phyloP scores from a whole-genome alignment of 2,888 invertebrate genomes.

The Branchipolynoe longqiensis region DNA sequence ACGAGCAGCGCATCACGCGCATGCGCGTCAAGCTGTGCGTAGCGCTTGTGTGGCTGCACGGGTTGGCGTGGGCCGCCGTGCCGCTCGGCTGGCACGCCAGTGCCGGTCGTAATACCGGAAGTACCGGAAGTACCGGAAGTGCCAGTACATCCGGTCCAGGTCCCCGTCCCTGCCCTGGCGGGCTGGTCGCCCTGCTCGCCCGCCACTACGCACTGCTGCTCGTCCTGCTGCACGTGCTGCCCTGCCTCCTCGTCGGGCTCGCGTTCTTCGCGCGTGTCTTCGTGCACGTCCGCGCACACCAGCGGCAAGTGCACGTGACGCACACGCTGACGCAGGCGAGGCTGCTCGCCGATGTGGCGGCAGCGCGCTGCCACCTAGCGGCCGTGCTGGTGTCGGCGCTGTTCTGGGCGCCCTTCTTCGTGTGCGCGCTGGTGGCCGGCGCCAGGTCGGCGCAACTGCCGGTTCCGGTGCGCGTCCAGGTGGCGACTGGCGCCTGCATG shows the following conservation, averaged over 20 bases:
- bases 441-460: not conserved
- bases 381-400: not conserved
- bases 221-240: slow-evolving; percentile 34
- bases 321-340: slow-evolving; percentile 57
- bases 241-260: slow-evolving; percentile 21
- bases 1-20: slow-evolving; percentile 34
- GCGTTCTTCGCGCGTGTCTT: slow-evolving; percentile 26
- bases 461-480: slow-evolving; percentile 18
- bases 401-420: slow-evolving; percentile 50
- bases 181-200: slow-evolving; percentile 2
- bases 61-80: not conserved
- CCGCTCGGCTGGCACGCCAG: slow-evolving; percentile 47
- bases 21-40: slow-evolving; percentile 6
- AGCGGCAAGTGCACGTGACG: slow-evolving; percentile 58
- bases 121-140: too few species aligned
- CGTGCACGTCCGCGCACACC: slow-evolving; percentile 53
- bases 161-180: not conserved
- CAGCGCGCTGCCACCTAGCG: slow-evolving; percentile 18
- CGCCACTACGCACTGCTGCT: slow-evolving; percentile 34
- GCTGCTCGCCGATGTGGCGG: slow-evolving; percentile 31
- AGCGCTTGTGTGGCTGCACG: slow-evolving; percentile 25
- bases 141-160: not conserved
- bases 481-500: slow-evolving; percentile 24
- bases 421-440: slow-evolving; percentile 25
- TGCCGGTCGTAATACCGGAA: too few species aligned